phyloP scores from a whole-genome alignment of 2,113 vertebrate genomes.

The Uria lomvia region DNA sequence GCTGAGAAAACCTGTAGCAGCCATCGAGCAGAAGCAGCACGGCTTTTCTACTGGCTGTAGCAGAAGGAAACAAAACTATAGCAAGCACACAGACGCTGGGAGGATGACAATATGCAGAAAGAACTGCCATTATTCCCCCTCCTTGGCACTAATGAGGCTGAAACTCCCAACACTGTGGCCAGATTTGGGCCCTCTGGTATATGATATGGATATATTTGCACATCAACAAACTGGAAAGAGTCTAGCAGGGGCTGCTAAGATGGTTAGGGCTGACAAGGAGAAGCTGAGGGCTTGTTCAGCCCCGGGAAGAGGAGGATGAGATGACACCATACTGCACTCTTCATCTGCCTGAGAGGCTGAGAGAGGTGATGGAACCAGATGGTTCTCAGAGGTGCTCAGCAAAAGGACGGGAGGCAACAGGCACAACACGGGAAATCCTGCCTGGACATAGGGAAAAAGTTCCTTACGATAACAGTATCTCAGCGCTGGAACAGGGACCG shows the following conservation, averaged over 20 bases:
- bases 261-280: neutral
- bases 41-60: neutral
- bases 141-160: neutral
- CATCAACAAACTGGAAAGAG: neutral
- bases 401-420: neutral
- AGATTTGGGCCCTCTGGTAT: neutral
- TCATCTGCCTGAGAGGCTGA: neutral
- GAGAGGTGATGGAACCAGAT: neutral
- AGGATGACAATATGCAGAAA: neutral
- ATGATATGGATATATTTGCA: neutral
- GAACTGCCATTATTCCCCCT: neutral
- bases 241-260: neutral
- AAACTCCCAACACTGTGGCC: neutral
- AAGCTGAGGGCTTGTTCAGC: neutral
- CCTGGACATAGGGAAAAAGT: neutral
- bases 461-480: neutral
- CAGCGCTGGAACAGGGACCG: neutral
- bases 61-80: neutral
- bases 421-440: neutral
- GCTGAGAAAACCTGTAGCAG: neutral
- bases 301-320: neutral
- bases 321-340: neutral
- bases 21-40: fast-evolving
- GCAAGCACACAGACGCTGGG: neutral
- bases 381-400: neutral